Evolutionary conservation across 2,113 vertebrate species (phyloP), one percentile per base, ranked within the genome.

Genomic region (Pseudonaja textilis): DNA sequence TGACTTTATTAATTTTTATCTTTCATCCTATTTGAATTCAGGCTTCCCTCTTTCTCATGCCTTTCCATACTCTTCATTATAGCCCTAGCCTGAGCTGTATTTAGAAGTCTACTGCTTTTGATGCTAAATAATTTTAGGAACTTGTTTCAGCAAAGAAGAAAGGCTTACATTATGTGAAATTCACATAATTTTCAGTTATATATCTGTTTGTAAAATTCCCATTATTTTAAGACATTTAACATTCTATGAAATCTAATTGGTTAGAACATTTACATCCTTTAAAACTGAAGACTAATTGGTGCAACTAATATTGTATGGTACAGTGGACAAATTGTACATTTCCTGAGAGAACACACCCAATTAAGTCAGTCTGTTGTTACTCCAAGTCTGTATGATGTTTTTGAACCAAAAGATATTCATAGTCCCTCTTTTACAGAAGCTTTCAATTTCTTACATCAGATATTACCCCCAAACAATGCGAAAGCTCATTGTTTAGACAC

Each of bases 1-100:
- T 95, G 96, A 96, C 93, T 97, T 97, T 96, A 97, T 97, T 97
- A 94, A 96, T 97, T 97, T 97, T 95, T 96, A 95, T 97, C 94
- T 97, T 97, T 96, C 59, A 95, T 97, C 95, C 95, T 94, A 26
- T 90, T 95, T 93, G 88, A 87, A 86, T 93, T 91, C 89, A 89
- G 95, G 93, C 93, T 59, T 90, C n/a, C 57, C 74, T 54, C 85
- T 90, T 93, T n/a, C 23, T 12, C 29, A 69, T 93, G 90, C n/a
- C 42, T 93, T 93, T 47, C 23, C 52, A 87, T 91, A 94, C 95
- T 85, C 0, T 34, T 93, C 94, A 92, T 87, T 92, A 89, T 29
- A 93, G 22, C 93, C 90, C 3, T 7, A 54, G 52, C 29, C 26
- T 85, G 74, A 86, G 56, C 90, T 86, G 26, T 89, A 56, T 14